Percentiles rank a stretch among this genome's conserved stretches.
phyloP scores from a whole-genome alignment of 2,797 vertebrate species.

The Lutjanus argentimaculatus region DNA sequence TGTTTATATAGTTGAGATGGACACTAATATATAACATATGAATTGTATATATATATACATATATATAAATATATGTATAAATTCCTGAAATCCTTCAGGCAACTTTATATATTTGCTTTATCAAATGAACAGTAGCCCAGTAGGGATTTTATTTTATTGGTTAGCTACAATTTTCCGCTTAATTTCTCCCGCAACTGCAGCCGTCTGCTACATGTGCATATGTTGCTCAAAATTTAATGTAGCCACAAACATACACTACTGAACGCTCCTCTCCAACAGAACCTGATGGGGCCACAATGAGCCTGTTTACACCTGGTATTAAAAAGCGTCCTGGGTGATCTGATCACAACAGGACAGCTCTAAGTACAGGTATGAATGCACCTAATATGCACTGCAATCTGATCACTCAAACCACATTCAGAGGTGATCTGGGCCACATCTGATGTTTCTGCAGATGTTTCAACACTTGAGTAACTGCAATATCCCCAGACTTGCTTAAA shows the following conservation, averaged over 20 bases:
- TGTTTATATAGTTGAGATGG: neutral
- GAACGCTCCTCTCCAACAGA: neutral
- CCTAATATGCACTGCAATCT: no score
- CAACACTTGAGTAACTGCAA: no score
- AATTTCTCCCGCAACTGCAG: neutral
- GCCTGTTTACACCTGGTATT: no score
- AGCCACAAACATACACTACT: neutral
- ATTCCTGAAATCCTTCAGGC: neutral
- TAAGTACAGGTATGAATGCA: no score
- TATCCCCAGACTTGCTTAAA: no score
- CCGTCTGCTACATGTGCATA: neutral
- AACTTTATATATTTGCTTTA: neutral
- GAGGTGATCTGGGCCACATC: no score
- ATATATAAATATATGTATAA: neutral
- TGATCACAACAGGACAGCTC: no score
- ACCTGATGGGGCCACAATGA: neutral
- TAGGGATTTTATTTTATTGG: neutral
- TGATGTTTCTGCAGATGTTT: no score
- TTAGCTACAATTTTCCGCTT: neutral
- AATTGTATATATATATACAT: neutral
- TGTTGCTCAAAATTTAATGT: neutral
- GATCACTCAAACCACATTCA: no score
- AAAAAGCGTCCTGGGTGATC: no score
- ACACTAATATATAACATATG: neutral
- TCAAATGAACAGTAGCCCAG: neutral